Conservation (phyloP, 2,888 invertebrate species). For the Marasmarcha lunaedactyla region DNA sequence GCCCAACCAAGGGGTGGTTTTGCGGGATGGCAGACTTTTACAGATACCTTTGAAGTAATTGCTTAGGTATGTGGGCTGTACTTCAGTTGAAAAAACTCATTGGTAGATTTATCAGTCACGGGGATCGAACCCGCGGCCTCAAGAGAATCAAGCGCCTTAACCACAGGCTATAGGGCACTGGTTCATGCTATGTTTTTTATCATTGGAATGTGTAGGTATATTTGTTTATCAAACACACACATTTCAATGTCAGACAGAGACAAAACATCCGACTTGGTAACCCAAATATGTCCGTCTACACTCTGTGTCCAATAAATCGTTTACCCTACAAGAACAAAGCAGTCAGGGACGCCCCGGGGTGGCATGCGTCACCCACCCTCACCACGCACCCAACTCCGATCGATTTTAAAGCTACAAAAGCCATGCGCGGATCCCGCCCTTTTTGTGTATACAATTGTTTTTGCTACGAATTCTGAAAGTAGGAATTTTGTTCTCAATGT, state of each 20-base stretch:
- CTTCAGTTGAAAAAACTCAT: no score
- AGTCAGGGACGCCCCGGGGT: constrained; percentile 18
- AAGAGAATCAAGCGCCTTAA: not conserved
- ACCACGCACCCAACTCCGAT: constrained; percentile 43
- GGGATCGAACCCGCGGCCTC: not conserved
- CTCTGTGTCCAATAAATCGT: not conserved
- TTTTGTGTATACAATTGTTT: constrained; percentile 45
- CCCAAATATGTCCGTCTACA: not conserved
- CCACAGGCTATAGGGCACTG: no score
- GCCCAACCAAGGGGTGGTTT: no score
- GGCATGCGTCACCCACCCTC: constrained; percentile 53
- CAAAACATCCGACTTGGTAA: not conserved
- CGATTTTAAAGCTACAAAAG: constrained; percentile 34
- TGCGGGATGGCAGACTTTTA: no score
- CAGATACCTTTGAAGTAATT: no score
- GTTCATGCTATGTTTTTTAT: no score
- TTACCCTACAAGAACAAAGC: constrained; percentile 28
- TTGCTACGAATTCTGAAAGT: constrained; percentile 10
- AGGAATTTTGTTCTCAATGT: not conserved
- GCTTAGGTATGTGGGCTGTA: no score
- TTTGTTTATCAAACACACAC: no score
- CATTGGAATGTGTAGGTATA: no score
- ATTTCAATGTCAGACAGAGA: no score
- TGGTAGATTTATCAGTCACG: no score
- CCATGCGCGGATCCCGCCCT: constrained; percentile 62